A percentile compares a stretch with the other conserved stretches of the same genome.
Conservation (phyloP, 1,140 invertebrate species). For the Harlomillsia oculata region DNA sequence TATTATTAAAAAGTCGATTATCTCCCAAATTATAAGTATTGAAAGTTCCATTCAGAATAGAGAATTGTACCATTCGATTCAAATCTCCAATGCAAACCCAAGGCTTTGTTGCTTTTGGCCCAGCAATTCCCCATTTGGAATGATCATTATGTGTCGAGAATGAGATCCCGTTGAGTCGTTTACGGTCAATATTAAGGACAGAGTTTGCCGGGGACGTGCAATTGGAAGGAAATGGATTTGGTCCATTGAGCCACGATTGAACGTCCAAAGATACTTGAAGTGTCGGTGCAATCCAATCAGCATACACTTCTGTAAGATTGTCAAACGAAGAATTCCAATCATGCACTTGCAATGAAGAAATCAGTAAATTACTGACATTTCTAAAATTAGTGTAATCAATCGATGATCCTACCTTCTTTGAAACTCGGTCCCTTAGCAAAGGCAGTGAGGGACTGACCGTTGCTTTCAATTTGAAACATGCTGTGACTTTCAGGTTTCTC, state of each 20-base stretch:
- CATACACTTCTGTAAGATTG: slow-evolving; percentile 61
- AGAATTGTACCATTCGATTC: slow-evolving; percentile 63
- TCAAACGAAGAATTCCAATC: background rate
- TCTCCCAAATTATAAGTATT: background rate
- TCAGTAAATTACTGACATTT: background rate
- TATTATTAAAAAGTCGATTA: background rate
- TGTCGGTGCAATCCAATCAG: slow-evolving; percentile 62
- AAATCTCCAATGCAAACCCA: slow-evolving; percentile 89
- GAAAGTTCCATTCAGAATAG: background rate
- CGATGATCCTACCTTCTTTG: slow-evolving; percentile 1
- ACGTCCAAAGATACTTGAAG: slow-evolving; percentile 60
- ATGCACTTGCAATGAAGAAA: background rate
- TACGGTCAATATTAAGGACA: slow-evolving; percentile 17
- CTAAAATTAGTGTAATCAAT: background rate
- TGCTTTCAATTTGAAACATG: slow-evolving; percentile 1
- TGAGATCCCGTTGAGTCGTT: slow-evolving; percentile 37
- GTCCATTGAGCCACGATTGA: slow-evolving; percentile 81
- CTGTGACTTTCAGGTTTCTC: background rate
- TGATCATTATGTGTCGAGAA: slow-evolving; percentile 74
- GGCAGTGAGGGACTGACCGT: background rate
- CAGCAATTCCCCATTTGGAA: slow-evolving; percentile 80
- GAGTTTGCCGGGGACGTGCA: slow-evolving; percentile 44
- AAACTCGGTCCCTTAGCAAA: slow-evolving; percentile 23
- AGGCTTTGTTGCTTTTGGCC: slow-evolving; percentile 44
- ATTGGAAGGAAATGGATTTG: slow-evolving; percentile 56